These are phyloP conservation scores for Halesus radiatus DNA, from an alignment of 1,140 invertebrate species.

Conservation along the genomic window DNA sequence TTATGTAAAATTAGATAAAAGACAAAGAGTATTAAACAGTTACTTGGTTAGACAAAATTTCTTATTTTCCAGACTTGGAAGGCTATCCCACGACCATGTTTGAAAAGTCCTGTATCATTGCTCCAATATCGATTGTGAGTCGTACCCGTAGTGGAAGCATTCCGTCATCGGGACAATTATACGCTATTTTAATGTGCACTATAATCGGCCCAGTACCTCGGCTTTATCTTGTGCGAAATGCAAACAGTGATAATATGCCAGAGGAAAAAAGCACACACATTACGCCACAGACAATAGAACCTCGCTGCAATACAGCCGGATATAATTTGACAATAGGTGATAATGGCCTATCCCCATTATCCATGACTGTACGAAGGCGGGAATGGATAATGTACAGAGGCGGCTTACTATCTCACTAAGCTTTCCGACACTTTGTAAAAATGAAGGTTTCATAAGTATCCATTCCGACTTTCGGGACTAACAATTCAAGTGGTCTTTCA, in stretches of 20 bases:
- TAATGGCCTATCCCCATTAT: slow-evolving; percentile 56
- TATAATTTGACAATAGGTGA: slow-evolving; percentile 57
- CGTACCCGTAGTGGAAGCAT: not conserved
- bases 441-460: not conserved
- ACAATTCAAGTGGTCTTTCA: not conserved
- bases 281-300: slow-evolving; percentile 46
- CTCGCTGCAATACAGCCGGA: slow-evolving; percentile 46
- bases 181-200: slow-evolving; percentile 3
- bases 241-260: slow-evolving; percentile 26
- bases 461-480: not conserved
- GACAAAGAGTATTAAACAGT: too few species aligned
- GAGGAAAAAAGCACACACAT: slow-evolving; percentile 38
- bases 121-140: not conserved
- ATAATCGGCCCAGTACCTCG: not conserved
- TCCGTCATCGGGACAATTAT: not conserved
- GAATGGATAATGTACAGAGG: slow-evolving; percentile 3
- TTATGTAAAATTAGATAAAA: too few species aligned
- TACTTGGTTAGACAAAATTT: too few species aligned
- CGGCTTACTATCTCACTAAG: not conserved
- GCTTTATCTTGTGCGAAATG: slow-evolving; percentile 6
- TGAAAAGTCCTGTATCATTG: too few species aligned
- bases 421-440: not conserved
- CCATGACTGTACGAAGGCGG: slow-evolving; percentile 38
- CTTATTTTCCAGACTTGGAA: too few species aligned
- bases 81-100: too few species aligned